Conservation (phyloP, 2,113 vertebrate species). For the cattle (Bos taurus) region DNA sequence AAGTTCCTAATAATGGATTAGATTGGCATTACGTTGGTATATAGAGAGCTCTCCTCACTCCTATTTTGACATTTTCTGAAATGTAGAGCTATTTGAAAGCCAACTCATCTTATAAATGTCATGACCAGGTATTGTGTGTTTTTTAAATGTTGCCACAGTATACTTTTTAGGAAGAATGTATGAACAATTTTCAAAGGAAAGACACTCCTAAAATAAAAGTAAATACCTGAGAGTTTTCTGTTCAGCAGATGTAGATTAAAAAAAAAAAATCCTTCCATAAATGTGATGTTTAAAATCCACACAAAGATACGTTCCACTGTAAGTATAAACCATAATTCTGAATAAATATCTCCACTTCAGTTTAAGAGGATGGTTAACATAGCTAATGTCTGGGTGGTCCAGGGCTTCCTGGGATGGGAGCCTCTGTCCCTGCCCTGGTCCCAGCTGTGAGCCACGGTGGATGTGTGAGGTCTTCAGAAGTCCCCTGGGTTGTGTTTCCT, state of each 20-base stretch:
- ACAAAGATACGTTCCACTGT: background rate
- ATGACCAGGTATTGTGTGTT: background rate
- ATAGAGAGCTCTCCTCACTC: background rate
- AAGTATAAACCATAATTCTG: constrained; percentile 51
- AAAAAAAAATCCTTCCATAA: background rate
- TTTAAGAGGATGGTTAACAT: constrained; percentile 19
- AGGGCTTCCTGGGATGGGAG: background rate
- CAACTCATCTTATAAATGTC: background rate
- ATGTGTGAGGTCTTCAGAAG: background rate
- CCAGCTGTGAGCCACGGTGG: background rate
- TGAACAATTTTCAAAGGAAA: background rate
- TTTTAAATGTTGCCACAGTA: background rate
- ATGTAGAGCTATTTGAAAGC: background rate
- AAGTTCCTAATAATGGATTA: background rate
- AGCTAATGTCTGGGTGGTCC: constrained; percentile 51
- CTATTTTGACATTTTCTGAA: background rate
- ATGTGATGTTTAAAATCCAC: constrained; percentile 47
- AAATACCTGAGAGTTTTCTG: background rate
- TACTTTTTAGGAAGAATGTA: background rate
- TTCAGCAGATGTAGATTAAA: background rate
- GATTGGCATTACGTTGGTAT: background rate
- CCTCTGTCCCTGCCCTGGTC: background rate
- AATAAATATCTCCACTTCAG: constrained; percentile 29
- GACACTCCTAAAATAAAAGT: background rate
- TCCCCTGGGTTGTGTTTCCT: background rate